These are phyloP conservation scores for Nomia melanderi DNA, from an alignment of 1,140 invertebrate species.

Conservation along the genomic window DNA sequence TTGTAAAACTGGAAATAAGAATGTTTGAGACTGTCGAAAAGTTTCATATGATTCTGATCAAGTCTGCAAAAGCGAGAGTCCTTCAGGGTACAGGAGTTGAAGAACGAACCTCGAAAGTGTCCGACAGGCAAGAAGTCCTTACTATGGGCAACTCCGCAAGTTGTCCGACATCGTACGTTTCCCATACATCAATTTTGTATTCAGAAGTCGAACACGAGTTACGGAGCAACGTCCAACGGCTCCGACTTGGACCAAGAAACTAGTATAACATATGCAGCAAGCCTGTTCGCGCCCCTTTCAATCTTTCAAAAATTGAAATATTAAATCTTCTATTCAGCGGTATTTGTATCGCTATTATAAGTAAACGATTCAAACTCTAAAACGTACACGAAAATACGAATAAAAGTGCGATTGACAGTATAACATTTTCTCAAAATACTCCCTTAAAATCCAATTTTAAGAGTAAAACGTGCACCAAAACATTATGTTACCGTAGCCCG, in stretches of 20 bases:
- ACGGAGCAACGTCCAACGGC: background rate
- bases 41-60: background rate
- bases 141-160: background rate
- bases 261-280: too few species aligned
- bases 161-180: constrained; percentile 23
- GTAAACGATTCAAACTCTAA: too few species aligned
- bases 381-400: too few species aligned
- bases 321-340: background rate
- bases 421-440: too few species aligned
- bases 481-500: too few species aligned
- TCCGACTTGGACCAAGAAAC: background rate
- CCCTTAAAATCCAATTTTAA: too few species aligned
- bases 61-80: background rate
- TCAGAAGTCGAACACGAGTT: background rate
- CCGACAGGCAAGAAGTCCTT: constrained; percentile 7
- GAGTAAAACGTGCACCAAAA: too few species aligned
- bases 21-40: background rate
- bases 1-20: too few species aligned
- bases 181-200: constrained; percentile 6
- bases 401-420: too few species aligned
- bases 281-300: background rate
- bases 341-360: too few species aligned
- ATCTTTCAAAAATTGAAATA: background rate
- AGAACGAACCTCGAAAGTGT: background rate
- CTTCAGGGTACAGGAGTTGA: background rate